Conservation (phyloP, 2,797 vertebrate genomes). For the Hypotaenidia philippensis region DNA sequence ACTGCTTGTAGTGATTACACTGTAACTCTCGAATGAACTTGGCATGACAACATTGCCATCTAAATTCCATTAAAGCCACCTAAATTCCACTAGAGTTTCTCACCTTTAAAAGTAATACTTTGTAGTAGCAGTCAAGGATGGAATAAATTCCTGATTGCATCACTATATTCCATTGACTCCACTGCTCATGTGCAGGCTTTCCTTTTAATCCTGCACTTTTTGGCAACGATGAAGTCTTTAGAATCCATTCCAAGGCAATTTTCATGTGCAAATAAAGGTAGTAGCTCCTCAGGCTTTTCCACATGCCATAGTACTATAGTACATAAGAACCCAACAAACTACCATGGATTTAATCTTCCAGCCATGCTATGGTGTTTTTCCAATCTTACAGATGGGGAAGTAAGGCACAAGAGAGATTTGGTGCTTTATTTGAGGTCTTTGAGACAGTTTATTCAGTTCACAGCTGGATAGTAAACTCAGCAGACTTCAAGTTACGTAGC, state of each 20-base stretch:
- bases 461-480: background rate
- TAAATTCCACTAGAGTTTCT: background rate
- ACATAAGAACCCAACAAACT: background rate
- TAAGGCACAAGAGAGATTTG: background rate
- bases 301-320: background rate
- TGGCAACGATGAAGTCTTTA: background rate
- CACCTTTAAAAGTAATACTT: background rate
- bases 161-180: background rate
- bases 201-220: constrained; percentile 11
- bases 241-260: background rate
- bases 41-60: background rate
- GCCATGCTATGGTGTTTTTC: background rate
- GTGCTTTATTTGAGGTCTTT: background rate
- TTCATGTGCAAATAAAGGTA: background rate
- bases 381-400: background rate
- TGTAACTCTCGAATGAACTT: background rate
- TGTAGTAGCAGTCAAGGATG: background rate
- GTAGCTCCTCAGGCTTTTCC: background rate
- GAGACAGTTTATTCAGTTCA: background rate
- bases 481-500: background rate
- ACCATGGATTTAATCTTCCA: background rate
- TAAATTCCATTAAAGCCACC: background rate
- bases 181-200: constrained; percentile 27
- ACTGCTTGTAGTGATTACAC: background rate
- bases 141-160: background rate